These are phyloP conservation scores for Loriculus beryllinus DNA, from an alignment of 2,797 vertebrate species.

Conservation along the genomic window DNA sequence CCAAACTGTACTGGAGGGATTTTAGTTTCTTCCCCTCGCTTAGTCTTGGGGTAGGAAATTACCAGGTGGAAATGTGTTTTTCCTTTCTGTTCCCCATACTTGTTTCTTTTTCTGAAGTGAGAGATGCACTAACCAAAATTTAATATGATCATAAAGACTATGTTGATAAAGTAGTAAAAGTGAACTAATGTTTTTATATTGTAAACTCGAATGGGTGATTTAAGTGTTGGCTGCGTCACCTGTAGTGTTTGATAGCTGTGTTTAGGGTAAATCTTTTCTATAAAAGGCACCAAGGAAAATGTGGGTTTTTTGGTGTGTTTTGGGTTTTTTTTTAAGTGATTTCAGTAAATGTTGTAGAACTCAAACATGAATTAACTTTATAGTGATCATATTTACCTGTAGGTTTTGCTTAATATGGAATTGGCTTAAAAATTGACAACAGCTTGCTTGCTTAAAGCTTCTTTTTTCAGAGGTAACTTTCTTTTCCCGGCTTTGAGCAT, in stretches of 20 bases:
- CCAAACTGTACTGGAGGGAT: accelerated
- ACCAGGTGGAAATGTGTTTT: neutral
- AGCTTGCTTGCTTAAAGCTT: slow-evolving; percentile 1
- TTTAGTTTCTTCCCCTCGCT: neutral
- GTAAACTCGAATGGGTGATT: neutral
- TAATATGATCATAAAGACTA: neutral
- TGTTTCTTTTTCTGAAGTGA: neutral
- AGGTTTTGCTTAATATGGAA: neutral
- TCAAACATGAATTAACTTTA: neutral
- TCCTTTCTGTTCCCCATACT: neutral
- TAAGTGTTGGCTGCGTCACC: neutral
- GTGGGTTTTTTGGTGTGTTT: too few species aligned
- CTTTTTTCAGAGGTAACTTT: neutral
- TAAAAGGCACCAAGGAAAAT: neutral
- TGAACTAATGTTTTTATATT: neutral
- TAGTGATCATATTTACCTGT: neutral
- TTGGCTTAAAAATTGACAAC: neutral
- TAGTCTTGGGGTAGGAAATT: neutral
- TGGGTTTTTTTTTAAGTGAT: too few species aligned
- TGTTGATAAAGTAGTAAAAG: neutral
- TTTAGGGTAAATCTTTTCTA: neutral
- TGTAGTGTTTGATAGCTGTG: neutral
- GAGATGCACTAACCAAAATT: neutral
- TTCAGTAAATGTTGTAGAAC: neutral
- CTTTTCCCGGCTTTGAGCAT: neutral